Base-by-base conservation (phyloP, 92 coral and sea anemone genomes). In the Porites evermanni region DNA sequence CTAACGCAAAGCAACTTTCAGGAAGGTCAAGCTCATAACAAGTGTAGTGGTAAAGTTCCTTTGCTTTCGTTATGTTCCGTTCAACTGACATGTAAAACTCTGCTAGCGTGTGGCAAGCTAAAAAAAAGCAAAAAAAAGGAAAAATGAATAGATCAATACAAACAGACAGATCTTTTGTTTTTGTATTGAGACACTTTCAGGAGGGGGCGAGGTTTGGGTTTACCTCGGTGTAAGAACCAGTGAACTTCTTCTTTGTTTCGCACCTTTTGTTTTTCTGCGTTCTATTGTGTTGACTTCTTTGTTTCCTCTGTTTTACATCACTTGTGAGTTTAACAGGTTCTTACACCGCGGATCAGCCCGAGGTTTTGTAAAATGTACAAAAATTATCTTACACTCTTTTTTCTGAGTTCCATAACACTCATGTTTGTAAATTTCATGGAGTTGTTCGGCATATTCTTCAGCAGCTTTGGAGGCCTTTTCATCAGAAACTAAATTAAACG, bases 21-120 rank as follows among this genome's bases (percentile, higher is more conserved):
- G 88, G 84, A 65, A 97, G 88, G 23, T 88, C 94, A 54, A 97
- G 79, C 52, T 97, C 97, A 72, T 97, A 93, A 80, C 99, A 97
- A 53, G 93, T 96, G 85, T 89, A 72, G 58, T 82, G 82, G 81
- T 80, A 97, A 24, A 92, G 92, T 51, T 97, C 98, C 76, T 78
- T 93, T 17, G 97, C 99, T 97, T 93, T 95, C 7, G 70, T 82
- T 16, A 80, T 70, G 63, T 95, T 92, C 74, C 88, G 91, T 69
- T 95, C 98, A 19, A 97, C 97, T 67, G 98, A 79, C 94, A 93
- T 91, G 94, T 97, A 97, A 89, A 95, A 97, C 65, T 97, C 98
- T 20, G 93, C 99, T 10, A 97, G 93, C 79, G 92, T 91, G 77
- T 97, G 99, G 53, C 99, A 97, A 53, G 99, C 99, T 97, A 64